Evolutionary conservation across 2,113 vertebrate genomes (phyloP).

Genomic region (Macquaria australasica): DNA sequence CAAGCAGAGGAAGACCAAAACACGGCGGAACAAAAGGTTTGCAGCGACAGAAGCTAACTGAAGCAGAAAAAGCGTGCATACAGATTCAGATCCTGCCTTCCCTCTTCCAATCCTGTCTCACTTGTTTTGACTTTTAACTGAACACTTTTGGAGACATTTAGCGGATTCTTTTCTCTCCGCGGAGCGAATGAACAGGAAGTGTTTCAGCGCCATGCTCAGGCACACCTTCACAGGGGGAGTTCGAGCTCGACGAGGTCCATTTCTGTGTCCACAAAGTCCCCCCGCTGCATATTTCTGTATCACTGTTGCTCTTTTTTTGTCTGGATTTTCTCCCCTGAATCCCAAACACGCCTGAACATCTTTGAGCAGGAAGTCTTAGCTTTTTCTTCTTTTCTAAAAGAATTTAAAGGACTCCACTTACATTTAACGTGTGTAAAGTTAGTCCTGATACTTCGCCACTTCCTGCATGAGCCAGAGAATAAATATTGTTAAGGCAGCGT

Average conservation of each 20-base stretch:
- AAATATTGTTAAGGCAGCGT: too few relatives aligned
- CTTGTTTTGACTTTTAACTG: neutral
- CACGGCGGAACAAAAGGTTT: neutral
- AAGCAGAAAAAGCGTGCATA: neutral
- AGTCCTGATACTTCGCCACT: too few relatives aligned
- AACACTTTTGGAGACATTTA: neutral
- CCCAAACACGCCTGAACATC: neutral
- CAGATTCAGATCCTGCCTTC: neutral
- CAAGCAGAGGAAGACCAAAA: neutral
- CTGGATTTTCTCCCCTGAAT: neutral
- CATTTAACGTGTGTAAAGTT: too few relatives aligned
- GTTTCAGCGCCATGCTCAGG: too few relatives aligned
- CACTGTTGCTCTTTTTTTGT: neutral
- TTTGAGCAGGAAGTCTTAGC: neutral
- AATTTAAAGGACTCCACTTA: too few relatives aligned
- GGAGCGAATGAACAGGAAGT: neutral
- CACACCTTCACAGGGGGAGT: too few relatives aligned
- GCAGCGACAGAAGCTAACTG: neutral
- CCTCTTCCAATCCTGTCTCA: constrained; percentile 5
- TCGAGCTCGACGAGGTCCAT: neutral
- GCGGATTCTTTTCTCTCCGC: neutral
- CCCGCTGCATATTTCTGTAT: too few relatives aligned
- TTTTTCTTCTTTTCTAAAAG: too few relatives aligned
- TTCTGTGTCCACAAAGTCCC: too few relatives aligned
- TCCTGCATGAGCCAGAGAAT: too few relatives aligned